A percentile compares a stretch with the other conserved stretches of the same genome.
Conservation (phyloP, 2,113 vertebrate genomes). For the Balaeniceps rex region DNA sequence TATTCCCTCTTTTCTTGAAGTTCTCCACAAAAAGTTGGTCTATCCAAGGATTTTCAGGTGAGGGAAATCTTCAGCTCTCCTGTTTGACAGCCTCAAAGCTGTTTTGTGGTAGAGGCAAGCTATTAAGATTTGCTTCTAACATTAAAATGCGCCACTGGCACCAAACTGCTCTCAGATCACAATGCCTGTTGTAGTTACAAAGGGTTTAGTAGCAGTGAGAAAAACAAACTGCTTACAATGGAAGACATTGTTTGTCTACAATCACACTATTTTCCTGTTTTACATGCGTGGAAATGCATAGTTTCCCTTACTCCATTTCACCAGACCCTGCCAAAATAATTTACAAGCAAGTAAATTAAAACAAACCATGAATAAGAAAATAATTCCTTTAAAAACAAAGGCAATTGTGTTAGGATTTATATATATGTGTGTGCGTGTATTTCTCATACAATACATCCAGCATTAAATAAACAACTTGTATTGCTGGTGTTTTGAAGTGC, state of each 20-base stretch:
- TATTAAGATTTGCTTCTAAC: background rate
- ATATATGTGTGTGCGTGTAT: background rate
- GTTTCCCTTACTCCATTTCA: background rate
- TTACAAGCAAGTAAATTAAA: constrained; percentile 34
- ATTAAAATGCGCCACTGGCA: background rate
- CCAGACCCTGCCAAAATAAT: background rate
- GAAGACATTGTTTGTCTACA: constrained; percentile 20
- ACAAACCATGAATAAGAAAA: constrained; percentile 1
- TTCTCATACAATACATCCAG: background rate
- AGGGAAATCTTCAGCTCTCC: background rate
- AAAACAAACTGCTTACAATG: constrained; percentile 36
- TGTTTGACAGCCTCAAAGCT: background rate
- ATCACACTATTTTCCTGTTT: constrained; percentile 9
- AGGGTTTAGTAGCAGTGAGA: background rate
- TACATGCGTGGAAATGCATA: background rate
- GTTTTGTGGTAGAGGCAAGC: background rate
- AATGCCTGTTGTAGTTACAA: background rate
- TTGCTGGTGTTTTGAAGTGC: background rate
- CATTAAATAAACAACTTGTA: background rate
- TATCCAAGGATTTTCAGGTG: background rate
- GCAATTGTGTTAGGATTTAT: constrained; percentile 4
- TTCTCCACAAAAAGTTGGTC: background rate
- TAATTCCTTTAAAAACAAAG: constrained; percentile 29
- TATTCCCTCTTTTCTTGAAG: background rate
- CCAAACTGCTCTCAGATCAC: background rate